Conservation (phyloP, 2,113 vertebrate species). For the Equus quagga region DNA sequence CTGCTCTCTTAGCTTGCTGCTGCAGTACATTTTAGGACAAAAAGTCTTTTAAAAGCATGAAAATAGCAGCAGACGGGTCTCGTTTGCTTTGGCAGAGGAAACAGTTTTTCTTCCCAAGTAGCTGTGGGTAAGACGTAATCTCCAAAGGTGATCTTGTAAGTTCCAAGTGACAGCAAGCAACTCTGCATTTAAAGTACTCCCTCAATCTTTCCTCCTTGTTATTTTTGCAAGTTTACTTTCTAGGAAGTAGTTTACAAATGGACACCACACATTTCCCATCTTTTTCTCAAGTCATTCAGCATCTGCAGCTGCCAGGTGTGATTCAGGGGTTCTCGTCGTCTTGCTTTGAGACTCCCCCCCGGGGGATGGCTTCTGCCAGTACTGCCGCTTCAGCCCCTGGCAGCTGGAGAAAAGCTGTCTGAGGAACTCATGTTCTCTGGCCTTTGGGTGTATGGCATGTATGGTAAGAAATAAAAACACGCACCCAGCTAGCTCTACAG, state of each 20-base stretch:
- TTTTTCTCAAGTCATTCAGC: neutral
- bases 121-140: constrained; percentile 42
- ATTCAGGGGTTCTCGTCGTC: neutral
- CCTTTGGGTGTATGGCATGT: constrained; percentile 24
- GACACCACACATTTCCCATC: neutral
- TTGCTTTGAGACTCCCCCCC: neutral
- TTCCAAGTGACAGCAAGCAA: neutral
- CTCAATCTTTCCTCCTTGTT: neutral
- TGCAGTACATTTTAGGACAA: constrained; percentile 63
- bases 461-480: constrained; percentile 12
- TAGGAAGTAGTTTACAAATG: constrained; percentile 58
- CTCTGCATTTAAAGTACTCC: neutral
- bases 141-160: constrained; percentile 55
- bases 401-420: constrained; percentile 2
- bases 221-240: constrained; percentile 52
- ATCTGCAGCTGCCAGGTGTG: neutral
- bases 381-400: neutral
- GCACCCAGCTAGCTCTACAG: neutral
- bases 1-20: constrained; percentile 48
- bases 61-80: constrained; percentile 56
- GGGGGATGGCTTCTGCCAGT: neutral
- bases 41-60: constrained; percentile 61
- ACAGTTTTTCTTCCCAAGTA: constrained; percentile 36
- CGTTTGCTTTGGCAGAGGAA: constrained; percentile 65
- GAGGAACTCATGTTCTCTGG: constrained; percentile 23